A percentile compares a stretch with the other conserved stretches of the same genome.
Conservation (phyloP, 2,888 invertebrate genomes). For the Lissonota sp. region DNA sequence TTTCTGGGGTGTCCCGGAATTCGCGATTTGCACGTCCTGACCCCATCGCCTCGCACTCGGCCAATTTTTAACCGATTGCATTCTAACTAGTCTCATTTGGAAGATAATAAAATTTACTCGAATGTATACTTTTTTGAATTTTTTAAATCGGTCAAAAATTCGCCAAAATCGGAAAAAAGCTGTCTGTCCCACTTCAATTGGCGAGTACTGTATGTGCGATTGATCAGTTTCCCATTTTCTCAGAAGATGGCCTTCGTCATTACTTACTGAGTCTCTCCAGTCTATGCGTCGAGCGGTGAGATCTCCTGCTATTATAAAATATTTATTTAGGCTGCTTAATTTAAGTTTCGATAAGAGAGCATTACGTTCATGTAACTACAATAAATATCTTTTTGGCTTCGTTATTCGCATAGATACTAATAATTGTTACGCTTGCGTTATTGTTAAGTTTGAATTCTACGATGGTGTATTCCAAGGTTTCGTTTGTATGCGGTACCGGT, state of each 20-base stretch:
- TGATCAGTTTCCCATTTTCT: constrained; percentile 15
- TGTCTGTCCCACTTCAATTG: too few species aligned
- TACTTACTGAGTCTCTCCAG: background rate
- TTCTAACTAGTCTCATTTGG: too few species aligned
- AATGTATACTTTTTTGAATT: too few species aligned
- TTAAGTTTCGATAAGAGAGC: constrained; percentile 2
- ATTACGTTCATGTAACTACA: constrained; percentile 15
- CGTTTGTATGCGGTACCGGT: constrained; percentile 5
- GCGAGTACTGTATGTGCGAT: constrained; percentile 9
- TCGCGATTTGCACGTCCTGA: too few species aligned
- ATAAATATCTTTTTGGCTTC: constrained; percentile 15
- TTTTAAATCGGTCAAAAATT: too few species aligned
- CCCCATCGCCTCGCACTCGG: too few species aligned
- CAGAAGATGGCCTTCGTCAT: background rate
- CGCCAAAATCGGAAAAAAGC: too few species aligned
- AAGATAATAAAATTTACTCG: too few species aligned
- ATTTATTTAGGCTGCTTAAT: background rate
- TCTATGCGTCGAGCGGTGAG: constrained; percentile 7
- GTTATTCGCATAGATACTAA: constrained; percentile 11
- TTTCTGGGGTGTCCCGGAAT: too few species aligned
- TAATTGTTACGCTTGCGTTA: background rate
- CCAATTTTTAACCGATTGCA: too few species aligned
- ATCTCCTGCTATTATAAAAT: background rate
- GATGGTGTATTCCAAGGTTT: background rate
- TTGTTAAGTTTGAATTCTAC: constrained; percentile 3